Evolutionary conservation across 2,113 vertebrate species (phyloP).

Genomic region (Chloropsis hardwickii): DNA sequence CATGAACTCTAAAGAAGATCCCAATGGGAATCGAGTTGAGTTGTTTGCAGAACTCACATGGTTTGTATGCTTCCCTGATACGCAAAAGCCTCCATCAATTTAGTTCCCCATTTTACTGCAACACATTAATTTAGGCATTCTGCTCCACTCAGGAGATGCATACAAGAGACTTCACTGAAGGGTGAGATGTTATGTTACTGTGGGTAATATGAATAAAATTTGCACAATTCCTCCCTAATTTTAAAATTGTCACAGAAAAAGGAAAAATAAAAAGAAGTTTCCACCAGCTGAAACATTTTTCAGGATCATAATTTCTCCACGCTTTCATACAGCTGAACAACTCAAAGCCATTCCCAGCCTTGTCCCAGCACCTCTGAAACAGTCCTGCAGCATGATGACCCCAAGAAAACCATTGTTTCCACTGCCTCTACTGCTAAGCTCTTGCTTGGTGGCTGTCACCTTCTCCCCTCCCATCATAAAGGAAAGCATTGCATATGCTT

Average conservation of each 20-base stretch:
- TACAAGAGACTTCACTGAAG: not conserved
- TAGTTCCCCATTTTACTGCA: not conserved
- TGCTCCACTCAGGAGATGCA: not conserved
- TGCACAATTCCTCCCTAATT: not conserved
- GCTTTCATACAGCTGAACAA: rapidly evolving
- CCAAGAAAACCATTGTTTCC: not conserved
- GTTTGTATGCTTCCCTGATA: not conserved
- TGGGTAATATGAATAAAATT: not conserved
- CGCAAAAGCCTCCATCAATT: not conserved
- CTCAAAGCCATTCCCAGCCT: not conserved
- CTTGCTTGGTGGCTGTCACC: not conserved
- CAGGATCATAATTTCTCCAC: not conserved
- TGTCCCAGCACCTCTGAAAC: not conserved
- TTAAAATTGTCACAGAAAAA: not conserved
- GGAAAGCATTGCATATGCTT: not conserved
- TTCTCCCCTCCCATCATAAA: not conserved
- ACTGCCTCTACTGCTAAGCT: not conserved
- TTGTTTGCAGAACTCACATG: rapidly evolving
- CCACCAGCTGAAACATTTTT: not conserved
- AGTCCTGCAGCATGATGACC: not conserved
- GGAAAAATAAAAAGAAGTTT: not conserved
- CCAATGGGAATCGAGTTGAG: not conserved
- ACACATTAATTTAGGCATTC: not conserved
- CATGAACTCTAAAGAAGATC: not conserved
- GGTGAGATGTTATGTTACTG: not conserved